A percentile compares a stretch with the other conserved stretches of the same genome.
Evolutionary conservation across 1,140 invertebrate species (phyloP).

Genomic region (Cardiocondyla obscurior): DNA sequence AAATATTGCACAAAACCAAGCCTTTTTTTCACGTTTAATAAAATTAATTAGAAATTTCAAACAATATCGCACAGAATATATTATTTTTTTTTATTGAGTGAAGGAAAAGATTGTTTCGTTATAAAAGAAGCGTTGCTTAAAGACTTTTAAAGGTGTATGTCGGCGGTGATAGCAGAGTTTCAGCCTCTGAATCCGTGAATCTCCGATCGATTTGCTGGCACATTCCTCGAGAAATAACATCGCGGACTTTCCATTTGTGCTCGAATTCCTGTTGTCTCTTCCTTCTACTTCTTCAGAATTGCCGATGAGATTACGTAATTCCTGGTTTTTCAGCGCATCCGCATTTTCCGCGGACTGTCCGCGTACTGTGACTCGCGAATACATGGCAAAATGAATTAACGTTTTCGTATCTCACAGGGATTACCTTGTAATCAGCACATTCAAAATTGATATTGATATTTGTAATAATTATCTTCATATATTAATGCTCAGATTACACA

Average conservation of each 20-base stretch:
- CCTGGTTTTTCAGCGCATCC: slow-evolving; percentile 15
- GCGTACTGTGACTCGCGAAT: neutral
- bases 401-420: neutral
- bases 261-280: slow-evolving; percentile 26
- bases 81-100: no score
- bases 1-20: neutral
- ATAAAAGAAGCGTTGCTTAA: neutral
- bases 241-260: neutral
- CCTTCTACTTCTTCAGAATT: slow-evolving; percentile 24
- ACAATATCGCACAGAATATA: no score
- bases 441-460: neutral
- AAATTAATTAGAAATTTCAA: no score
- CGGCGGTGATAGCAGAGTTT: neutral
- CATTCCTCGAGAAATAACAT: slow-evolving; percentile 21
- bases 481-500: no score
- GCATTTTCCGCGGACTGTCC: slow-evolving; percentile 3
- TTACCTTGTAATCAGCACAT: neutral
- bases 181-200: neutral
- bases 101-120: neutral
- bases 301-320: slow-evolving; percentile 47
- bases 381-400: neutral
- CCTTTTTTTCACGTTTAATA: no score
- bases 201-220: slow-evolving; percentile 37
- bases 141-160: neutral
- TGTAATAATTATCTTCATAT: neutral